Conservation (phyloP, 2,888 invertebrate genomes). For the Brachypalpus laphriformis region DNA sequence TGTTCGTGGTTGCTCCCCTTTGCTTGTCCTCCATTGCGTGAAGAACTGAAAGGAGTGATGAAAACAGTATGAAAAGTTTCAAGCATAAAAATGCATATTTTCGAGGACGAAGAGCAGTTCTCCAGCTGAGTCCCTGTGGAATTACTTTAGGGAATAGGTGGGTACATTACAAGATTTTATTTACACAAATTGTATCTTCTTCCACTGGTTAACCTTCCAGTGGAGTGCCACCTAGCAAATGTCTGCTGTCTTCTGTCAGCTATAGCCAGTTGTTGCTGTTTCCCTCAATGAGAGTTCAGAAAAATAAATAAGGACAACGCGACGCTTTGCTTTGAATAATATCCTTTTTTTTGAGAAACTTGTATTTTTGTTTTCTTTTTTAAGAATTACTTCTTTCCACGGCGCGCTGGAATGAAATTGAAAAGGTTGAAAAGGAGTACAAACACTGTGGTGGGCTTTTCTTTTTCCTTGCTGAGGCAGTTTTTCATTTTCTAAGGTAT, state of each 20-base stretch:
- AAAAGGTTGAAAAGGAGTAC: slow-evolving; percentile 4
- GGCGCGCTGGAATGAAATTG: not conserved
- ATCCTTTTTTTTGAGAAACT: slow-evolving; percentile 29
- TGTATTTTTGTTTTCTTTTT: not conserved
- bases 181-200: slow-evolving; percentile 20
- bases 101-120: slow-evolving; percentile 2
- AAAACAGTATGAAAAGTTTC: not conserved
- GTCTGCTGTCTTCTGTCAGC: slow-evolving; percentile 6
- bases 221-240: not conserved
- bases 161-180: slow-evolving; percentile 16
- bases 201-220: not conserved
- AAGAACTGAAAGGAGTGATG: not conserved
- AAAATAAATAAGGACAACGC: not conserved
- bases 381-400: slow-evolving; percentile 15
- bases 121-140: not conserved
- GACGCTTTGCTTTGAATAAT: slow-evolving; percentile 2
- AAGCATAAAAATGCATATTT: not conserved
- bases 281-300: not conserved
- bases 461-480: slow-evolving; percentile 5
- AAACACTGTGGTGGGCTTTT: not conserved
- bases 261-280: not conserved
- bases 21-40: not conserved
- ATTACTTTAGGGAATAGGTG: slow-evolving; percentile 1
- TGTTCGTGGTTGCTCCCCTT: not conserved
- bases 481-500: slow-evolving; percentile 31